phyloP scores from a whole-genome alignment of 2,113 vertebrate genomes.

The Asarcornis scutulata region DNA sequence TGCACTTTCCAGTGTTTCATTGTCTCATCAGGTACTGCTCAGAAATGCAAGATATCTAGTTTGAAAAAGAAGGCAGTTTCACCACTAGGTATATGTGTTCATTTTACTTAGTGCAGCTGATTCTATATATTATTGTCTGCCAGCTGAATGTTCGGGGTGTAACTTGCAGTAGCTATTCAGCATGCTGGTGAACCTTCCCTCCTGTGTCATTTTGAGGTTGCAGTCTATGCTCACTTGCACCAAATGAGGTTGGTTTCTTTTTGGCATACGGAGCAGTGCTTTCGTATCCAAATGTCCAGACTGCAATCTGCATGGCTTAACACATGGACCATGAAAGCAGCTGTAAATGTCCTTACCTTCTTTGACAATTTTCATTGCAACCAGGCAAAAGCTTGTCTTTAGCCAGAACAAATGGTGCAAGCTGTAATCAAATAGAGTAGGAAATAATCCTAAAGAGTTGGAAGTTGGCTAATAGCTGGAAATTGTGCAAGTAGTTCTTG shows the following conservation, averaged over 20 bases:
- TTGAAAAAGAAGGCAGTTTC: background rate
- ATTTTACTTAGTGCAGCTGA: background rate
- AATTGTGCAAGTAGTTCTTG: background rate
- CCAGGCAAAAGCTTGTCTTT: background rate
- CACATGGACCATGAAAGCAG: accelerated
- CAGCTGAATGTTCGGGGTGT: background rate
- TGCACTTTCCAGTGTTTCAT: background rate
- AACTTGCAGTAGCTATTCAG: background rate
- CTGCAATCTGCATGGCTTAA: background rate
- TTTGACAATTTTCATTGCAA: background rate
- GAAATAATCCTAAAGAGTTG: background rate
- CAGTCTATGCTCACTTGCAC: background rate
- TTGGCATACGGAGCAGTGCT: background rate
- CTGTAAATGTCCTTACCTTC: background rate
- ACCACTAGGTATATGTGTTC: accelerated
- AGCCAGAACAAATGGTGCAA: background rate
- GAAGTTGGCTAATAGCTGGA: background rate
- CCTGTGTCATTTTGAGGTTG: background rate
- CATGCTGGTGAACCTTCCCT: background rate
- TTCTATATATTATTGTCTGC: accelerated
- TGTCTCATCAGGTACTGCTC: background rate
- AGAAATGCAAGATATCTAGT: background rate
- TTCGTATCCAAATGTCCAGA: background rate
- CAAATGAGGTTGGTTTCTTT: background rate
- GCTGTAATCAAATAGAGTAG: background rate